Evolutionary conservation across 2,797 vertebrate species (phyloP).

Genomic region (Arctocebus calabarensis): DNA sequence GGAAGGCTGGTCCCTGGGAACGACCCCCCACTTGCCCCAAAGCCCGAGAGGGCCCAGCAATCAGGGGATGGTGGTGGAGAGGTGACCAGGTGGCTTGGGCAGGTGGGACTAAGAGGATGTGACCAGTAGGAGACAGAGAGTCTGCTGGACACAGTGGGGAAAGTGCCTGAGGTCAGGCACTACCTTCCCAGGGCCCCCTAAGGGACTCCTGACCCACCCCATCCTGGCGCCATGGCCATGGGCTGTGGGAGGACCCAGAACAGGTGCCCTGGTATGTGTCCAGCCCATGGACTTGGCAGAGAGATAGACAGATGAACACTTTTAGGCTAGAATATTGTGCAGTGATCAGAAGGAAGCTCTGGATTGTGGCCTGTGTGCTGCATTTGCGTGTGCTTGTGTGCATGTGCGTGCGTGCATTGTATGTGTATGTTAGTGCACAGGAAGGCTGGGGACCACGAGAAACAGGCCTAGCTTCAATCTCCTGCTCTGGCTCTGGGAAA

Average conservation of each 20-base stretch:
- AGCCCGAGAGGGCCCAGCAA: neutral
- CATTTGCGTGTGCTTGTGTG: neutral
- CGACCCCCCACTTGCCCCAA: neutral
- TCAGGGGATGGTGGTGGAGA: rapidly evolving
- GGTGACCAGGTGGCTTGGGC: too few relatives aligned
- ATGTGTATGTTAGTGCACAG: neutral
- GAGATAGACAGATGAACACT: constrained; percentile 60
- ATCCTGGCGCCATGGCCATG: neutral
- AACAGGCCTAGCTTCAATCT: neutral
- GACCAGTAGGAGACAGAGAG: neutral
- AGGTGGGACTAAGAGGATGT: neutral
- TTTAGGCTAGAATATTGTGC: constrained; percentile 50
- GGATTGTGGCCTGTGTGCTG: neutral
- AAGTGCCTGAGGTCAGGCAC: neutral
- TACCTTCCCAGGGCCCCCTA: neutral
- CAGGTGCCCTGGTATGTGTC: constrained; percentile 29
- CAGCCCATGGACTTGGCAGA: constrained; percentile 59
- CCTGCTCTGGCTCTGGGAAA: neutral
- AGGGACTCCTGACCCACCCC: constrained; percentile 14
- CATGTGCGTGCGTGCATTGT: rapidly evolving
- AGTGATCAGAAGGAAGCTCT: constrained; percentile 33
- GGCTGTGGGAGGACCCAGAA: neutral
- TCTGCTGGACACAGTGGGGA: too few relatives aligned
- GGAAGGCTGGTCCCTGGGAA: neutral
- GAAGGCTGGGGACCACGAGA: neutral